These are phyloP conservation scores for Drosophila pseudotalamancana DNA, from an alignment of 2,888 invertebrate species.

Conservation along the genomic window DNA sequence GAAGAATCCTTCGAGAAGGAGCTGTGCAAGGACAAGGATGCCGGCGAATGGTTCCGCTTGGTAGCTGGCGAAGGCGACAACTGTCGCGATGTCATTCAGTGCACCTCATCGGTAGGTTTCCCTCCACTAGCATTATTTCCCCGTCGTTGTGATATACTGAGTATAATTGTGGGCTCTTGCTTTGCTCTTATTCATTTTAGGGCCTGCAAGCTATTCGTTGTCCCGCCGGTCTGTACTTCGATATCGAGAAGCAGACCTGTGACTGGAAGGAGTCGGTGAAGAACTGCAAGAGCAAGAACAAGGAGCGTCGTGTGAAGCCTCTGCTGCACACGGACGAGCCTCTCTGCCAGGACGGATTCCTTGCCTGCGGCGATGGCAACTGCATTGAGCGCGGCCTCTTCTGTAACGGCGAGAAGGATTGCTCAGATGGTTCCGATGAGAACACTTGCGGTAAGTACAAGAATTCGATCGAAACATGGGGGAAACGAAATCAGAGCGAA, in stretches of 20 bases:
- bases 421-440: conserved; percentile 94
- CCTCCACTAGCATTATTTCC: not conserved
- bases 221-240: conserved; percentile 95
- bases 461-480: too few relatives aligned
- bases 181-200: conserved; percentile 83
- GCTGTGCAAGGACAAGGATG: conserved; percentile 97
- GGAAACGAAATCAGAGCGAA: too few relatives aligned
- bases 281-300: conserved; percentile 95
- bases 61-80: conserved; percentile 95
- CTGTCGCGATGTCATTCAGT: conserved; percentile 97
- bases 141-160: not conserved
- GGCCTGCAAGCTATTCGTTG: conserved; percentile 97
- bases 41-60: conserved; percentile 97
- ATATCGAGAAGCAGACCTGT: conserved; percentile 97
- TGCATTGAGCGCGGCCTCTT: conserved; percentile 95
- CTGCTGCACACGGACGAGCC: conserved; percentile 95
- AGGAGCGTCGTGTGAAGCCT: conserved; percentile 94
- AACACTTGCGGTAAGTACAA: conserved; percentile 92
- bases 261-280: conserved; percentile 98
- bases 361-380: conserved; percentile 94
- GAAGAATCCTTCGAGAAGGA: conserved; percentile 95
- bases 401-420: conserved; percentile 97
- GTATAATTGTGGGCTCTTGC: not conserved
- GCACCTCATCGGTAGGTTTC: conserved; percentile 93
- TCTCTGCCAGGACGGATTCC: conserved; percentile 92